Conservation (phyloP, 2,888 invertebrate genomes). For the Cosmorhoe ocellata region DNA sequence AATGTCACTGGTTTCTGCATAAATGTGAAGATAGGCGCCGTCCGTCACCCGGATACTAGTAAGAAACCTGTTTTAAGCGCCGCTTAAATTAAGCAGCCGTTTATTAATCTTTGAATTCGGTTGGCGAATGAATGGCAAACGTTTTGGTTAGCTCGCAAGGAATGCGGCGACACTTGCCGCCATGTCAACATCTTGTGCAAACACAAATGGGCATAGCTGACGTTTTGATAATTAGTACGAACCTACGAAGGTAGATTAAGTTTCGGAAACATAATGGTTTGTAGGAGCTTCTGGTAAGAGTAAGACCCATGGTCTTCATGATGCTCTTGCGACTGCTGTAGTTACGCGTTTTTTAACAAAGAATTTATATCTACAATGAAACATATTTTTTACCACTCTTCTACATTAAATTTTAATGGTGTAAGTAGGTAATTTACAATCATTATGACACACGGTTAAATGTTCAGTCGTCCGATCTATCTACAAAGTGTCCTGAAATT, state of each 20-base stretch:
- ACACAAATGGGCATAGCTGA: slow-evolving; percentile 11
- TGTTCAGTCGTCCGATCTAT: too few relatives aligned
- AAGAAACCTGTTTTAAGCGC: slow-evolving; percentile 29
- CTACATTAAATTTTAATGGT: too few relatives aligned
- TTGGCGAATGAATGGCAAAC: slow-evolving; percentile 20
- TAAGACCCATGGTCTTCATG: too few relatives aligned
- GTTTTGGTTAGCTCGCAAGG: slow-evolving; percentile 12
- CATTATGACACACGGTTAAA: too few relatives aligned
- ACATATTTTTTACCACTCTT: too few relatives aligned
- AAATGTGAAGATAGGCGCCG: slow-evolving; percentile 23
- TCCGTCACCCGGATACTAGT: slow-evolving; percentile 21
- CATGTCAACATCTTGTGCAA: slow-evolving; percentile 17
- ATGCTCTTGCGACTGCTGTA: too few relatives aligned
- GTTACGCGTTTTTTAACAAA: too few relatives aligned
- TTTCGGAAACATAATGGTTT: too few relatives aligned
- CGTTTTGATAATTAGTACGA: neutral
- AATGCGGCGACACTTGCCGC: slow-evolving; percentile 14
- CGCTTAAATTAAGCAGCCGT: slow-evolving; percentile 25
- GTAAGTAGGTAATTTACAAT: too few relatives aligned
- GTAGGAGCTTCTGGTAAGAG: too few relatives aligned
- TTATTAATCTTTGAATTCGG: slow-evolving; percentile 23
- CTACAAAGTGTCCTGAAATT: too few relatives aligned
- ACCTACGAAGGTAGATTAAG: neutral
- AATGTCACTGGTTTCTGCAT: neutral
- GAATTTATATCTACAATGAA: too few relatives aligned